Conservation (phyloP, 2,797 vertebrate genomes). For the Toxotes lorentzi region DNA sequence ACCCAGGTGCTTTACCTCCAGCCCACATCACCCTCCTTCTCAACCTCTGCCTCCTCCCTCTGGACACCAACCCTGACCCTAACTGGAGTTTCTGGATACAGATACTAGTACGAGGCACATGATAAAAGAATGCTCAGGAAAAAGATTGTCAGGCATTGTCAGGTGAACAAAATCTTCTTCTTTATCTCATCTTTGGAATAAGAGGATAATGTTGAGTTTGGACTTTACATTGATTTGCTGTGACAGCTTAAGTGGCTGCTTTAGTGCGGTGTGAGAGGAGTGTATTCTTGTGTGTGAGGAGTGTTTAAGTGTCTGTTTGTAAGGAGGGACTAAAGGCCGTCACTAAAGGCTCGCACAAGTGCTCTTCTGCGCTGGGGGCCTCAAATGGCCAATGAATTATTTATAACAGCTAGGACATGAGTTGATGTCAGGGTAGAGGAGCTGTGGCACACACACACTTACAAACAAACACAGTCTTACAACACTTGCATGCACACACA, state of each 20-base stretch:
- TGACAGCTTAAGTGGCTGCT: slow-evolving; percentile 69
- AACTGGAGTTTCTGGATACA: slow-evolving; percentile 17
- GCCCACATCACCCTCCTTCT: slow-evolving; percentile 12
- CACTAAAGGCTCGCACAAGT: slow-evolving; percentile 78
- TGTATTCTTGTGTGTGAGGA: slow-evolving; percentile 66
- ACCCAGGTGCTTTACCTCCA: slow-evolving; percentile 25
- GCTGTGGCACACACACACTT: slow-evolving; percentile 36
- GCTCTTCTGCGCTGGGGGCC: slow-evolving; percentile 76
- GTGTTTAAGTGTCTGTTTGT: slow-evolving; percentile 78
- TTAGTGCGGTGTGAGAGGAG: slow-evolving; percentile 56
- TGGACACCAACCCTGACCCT: slow-evolving; percentile 21
- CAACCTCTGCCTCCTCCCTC: slow-evolving; percentile 7
- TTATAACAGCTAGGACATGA: slow-evolving; percentile 78
- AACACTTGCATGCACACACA: slow-evolving; percentile 28
- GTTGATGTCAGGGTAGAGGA: slow-evolving; percentile 76
- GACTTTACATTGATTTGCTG: slow-evolving; percentile 53
- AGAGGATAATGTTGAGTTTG: slow-evolving; percentile 59
- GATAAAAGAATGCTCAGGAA: slow-evolving; percentile 10
- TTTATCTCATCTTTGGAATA: slow-evolving; percentile 20
- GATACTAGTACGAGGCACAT: not conserved
- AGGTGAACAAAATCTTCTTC: slow-evolving; percentile 13
- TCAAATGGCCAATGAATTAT: slow-evolving; percentile 86
- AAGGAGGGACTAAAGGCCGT: slow-evolving; percentile 75
- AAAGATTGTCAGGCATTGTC: slow-evolving; percentile 13
- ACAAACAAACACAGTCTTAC: slow-evolving; percentile 14